Conservation (phyloP, 2,113 vertebrate species). For the Lophura nycthemera region DNA sequence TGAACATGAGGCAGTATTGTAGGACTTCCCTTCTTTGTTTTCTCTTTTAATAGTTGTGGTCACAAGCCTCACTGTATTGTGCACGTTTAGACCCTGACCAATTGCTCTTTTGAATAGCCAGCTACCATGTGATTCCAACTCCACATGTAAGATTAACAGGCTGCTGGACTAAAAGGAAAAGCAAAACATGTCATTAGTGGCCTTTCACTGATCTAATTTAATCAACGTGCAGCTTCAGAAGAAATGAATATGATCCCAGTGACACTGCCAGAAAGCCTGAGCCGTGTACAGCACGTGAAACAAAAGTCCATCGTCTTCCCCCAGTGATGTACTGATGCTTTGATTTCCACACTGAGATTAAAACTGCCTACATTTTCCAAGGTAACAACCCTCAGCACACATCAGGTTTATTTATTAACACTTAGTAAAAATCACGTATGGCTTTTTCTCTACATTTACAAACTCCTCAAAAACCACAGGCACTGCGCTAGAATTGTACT, state of each 20-base stretch:
- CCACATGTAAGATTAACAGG: conserved; percentile 13
- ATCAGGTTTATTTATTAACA: neutral
- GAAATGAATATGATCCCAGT: conserved; percentile 26
- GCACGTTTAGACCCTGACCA: neutral
- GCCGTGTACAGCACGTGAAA: neutral
- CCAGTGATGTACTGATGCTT: neutral
- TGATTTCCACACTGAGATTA: neutral
- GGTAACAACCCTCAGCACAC: neutral
- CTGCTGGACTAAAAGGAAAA: conserved; percentile 17
- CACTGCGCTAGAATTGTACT: neutral
- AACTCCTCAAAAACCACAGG: neutral
- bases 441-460: neutral
- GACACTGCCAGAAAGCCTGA: conserved; percentile 6
- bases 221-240: conserved; percentile 62
- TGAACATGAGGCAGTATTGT: neutral
- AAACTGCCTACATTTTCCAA: neutral
- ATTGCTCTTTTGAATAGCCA: conserved; percentile 1
- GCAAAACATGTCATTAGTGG: conserved; percentile 56
- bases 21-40: neutral
- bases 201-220: conserved; percentile 60
- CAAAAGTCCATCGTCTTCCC: conserved; percentile 20
- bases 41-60: neutral
- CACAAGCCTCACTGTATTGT: neutral
- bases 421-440: neutral
- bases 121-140: neutral